phyloP scores from a whole-genome alignment of 2,888 invertebrate species.

The Disparrhopalites patrizii region DNA sequence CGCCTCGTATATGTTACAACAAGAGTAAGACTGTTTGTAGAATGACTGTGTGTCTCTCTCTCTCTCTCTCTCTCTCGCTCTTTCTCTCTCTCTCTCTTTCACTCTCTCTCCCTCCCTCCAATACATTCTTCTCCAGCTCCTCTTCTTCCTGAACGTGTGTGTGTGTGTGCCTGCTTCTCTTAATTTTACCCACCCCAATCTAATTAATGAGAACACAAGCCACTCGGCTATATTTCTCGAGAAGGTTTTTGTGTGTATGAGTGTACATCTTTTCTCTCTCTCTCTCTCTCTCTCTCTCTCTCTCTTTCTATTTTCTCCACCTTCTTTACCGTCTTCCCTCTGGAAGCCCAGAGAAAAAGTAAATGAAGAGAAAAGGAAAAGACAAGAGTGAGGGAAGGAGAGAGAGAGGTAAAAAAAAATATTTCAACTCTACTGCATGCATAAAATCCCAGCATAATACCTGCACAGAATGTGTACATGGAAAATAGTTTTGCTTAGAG shows the following conservation, averaged over 20 bases:
- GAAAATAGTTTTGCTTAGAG: constrained; percentile 19
- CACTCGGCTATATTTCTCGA: not conserved
- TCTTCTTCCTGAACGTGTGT: not conserved
- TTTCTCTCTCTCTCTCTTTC: too few relatives aligned
- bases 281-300: not conserved
- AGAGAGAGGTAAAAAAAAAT: too few relatives aligned
- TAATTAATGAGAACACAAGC: constrained; percentile 29
- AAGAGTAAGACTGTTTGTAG: not conserved
- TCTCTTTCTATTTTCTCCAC: not conserved
- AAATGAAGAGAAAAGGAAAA: not conserved
- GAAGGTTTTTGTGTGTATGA: too few relatives aligned
- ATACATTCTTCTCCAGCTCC: not conserved
- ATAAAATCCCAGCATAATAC: too few relatives aligned
- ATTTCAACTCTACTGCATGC: too few relatives aligned
- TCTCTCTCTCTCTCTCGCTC: constrained; percentile 5
- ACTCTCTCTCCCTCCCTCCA: too few relatives aligned
- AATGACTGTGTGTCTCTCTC: not conserved
- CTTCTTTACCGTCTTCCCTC: too few relatives aligned
- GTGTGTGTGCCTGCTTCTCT: constrained; percentile 10
- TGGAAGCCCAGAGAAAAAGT: not conserved
- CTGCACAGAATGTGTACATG: constrained; percentile 6
- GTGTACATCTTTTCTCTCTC: not conserved
- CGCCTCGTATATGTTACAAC: constrained; percentile 4
- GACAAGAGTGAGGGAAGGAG: not conserved
- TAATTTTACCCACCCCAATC: constrained; percentile 27